A percentile compares a stretch with the other conserved stretches of the same genome.
phyloP scores from a whole-genome alignment of 1,140 invertebrate species.

The Brachionus calyciflorus region DNA sequence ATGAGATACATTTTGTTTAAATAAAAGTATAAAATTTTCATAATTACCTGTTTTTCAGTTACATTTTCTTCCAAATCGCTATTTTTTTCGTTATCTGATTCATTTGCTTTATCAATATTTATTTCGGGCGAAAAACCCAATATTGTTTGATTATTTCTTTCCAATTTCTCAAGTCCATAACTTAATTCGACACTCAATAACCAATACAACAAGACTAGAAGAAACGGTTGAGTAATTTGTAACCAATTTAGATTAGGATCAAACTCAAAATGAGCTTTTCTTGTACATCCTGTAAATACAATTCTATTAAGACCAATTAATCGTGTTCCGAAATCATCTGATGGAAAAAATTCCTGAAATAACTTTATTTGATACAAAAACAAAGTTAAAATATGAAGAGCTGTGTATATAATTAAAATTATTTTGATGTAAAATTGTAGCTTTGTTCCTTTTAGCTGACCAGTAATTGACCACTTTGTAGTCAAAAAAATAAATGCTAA shows the following conservation, averaged over 20 bases:
- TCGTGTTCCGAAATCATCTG: constrained; percentile 62
- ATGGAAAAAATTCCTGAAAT: constrained; percentile 70
- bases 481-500: constrained; percentile 76
- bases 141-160: not conserved
- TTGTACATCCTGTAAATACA: not conserved
- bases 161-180: not conserved
- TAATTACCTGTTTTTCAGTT: constrained; percentile 41
- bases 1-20: no score
- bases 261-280: not conserved
- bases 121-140: constrained; percentile 6
- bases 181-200: not conserved
- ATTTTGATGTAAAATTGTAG: constrained; percentile 61
- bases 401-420: constrained; percentile 70
- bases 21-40: no score
- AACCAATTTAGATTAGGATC: not conserved
- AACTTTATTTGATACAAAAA: constrained; percentile 82
- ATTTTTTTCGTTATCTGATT: constrained; percentile 25
- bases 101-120: constrained; percentile 14
- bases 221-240: constrained; percentile 6
- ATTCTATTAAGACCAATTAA: constrained; percentile 51
- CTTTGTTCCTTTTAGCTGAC: constrained; percentile 67
- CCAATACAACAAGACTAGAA: not conserved
- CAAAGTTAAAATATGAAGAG: constrained; percentile 72
- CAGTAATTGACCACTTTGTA: constrained; percentile 78
- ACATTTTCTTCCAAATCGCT: constrained; percentile 7